Base-by-base conservation (phyloP, 2,797 vertebrate genomes). In the Apodemus agrarius region DNA sequence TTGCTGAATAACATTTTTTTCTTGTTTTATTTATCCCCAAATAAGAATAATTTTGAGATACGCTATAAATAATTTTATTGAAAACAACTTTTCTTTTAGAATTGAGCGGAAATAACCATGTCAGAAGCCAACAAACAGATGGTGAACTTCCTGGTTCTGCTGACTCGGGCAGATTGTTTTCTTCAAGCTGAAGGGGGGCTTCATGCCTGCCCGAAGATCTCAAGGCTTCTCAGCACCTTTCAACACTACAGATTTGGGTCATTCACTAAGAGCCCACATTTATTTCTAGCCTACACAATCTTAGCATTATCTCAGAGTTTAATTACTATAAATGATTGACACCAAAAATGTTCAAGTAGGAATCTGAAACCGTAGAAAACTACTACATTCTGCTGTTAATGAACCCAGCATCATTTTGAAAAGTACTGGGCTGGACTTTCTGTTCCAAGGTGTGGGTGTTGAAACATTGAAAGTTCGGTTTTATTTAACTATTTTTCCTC, bases 61-160 rank as follows among this genome's bases (percentile, higher is more conserved):
- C 63, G 97, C 96, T 96, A 97, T 97, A 97, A 98, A 98, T 98
- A 97, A 96, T 98, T 96, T 89, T 96, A 96, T 97, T 96, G 78
- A 86, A 97, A 97, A 95, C 84, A 97, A 97, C 78, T 97, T 97
- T 97, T 91, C 61, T 97, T 96, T 97, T 97, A 80, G 93, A 97
- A 96, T 93, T 96, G 95, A 96, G 96, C 95, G 93, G 94, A 96
- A 96, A 97, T 97, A 97, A 96, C 92, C 94, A 96, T 97, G 95
- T 97, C 96, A 97, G 90, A 97, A 97, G 95, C 96, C 95, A 97
- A 96, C 93, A 95, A 95, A 40, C 97, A 97, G 96, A 97, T 96
- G 96, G 88, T 84, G 96, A 97, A 97, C 85, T 97, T 96, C 93
- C 78, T 54, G 37, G 95, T 96, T 96, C 95, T 97, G 94, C 96